These are phyloP conservation scores for Carassius gibelio DNA, from an alignment of 2,113 vertebrate species.

Conservation along the genomic window DNA sequence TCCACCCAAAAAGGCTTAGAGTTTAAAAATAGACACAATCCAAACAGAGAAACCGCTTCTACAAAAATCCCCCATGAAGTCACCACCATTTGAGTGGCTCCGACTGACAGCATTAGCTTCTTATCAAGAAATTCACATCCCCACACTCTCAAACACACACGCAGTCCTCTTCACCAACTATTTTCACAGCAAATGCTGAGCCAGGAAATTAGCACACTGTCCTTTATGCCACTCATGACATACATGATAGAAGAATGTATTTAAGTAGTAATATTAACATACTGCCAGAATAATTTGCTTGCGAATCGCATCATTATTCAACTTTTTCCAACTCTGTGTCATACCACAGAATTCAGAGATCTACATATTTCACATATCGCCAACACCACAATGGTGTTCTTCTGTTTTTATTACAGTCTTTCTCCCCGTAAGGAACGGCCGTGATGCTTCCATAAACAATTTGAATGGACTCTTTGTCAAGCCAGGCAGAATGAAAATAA, in stretches of 20 bases:
- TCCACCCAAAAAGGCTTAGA: constrained; percentile 24
- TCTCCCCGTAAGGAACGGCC: constrained; percentile 65
- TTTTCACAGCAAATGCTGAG: constrained; percentile 10
- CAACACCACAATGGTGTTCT: constrained; percentile 51
- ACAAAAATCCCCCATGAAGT: constrained; percentile 56
- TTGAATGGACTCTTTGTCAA: constrained; percentile 74
- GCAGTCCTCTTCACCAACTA: constrained; percentile 3
- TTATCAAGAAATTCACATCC: constrained; percentile 22
- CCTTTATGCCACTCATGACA: constrained; percentile 1
- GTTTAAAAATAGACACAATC: constrained; percentile 54
- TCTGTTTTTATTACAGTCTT: constrained; percentile 68
- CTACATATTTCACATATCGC: constrained; percentile 66
- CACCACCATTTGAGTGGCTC: constrained; percentile 27
- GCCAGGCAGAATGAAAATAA: constrained; percentile 69
- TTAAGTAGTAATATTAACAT: constrained; percentile 4
- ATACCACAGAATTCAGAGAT: constrained; percentile 70
- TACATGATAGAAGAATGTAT: not conserved
- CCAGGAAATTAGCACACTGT: constrained; percentile 19
- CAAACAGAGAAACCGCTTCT: constrained; percentile 42
- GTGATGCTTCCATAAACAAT: constrained; percentile 78
- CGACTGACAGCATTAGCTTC: constrained; percentile 57
- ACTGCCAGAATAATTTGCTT: not conserved
- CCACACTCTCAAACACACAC: constrained; percentile 24
- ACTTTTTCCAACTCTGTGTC: constrained; percentile 54
- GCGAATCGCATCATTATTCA: constrained; percentile 25